These are phyloP conservation scores for Phania funesta DNA, from an alignment of 2,888 invertebrate genomes.

Conservation along the genomic window DNA sequence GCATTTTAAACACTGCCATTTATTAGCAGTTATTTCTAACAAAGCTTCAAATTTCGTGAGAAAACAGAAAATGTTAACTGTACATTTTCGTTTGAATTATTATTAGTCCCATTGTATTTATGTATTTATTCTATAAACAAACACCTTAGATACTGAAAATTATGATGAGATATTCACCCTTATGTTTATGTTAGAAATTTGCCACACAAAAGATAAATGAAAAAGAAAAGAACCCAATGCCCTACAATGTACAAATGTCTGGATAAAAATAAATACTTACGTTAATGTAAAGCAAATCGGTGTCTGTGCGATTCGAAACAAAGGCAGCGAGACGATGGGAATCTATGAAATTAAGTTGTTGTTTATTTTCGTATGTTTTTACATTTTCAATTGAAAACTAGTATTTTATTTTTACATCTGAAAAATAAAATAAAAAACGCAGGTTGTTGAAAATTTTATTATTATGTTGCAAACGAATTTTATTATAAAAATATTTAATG, in stretches of 20 bases:
- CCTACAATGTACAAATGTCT: constrained; percentile 56
- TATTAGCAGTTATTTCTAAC: too few relatives aligned
- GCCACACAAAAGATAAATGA: not conserved
- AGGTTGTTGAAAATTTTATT: constrained; percentile 30
- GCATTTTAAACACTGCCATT: too few relatives aligned
- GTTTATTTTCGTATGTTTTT: constrained; percentile 5
- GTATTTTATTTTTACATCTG: not conserved
- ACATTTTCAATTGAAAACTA: constrained; percentile 13
- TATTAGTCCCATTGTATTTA: not conserved
- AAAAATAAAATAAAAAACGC: not conserved
- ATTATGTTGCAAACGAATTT: not conserved
- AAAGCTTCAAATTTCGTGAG: too few relatives aligned
- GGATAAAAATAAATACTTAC: constrained; percentile 59
- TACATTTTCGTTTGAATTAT: not conserved
- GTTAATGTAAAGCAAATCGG: not conserved
- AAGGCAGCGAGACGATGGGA: not conserved
- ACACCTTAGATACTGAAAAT: constrained; percentile 3
- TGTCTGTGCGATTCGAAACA: not conserved
- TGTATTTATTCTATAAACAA: constrained; percentile 6
- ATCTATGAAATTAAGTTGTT: constrained; percentile 28
- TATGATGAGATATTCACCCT: constrained; percentile 22
- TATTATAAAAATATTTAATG: too few relatives aligned
- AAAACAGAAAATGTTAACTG: not conserved
- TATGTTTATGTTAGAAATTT: constrained; percentile 21
- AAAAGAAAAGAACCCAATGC: constrained; percentile 44